These are phyloP conservation scores for Meloidogyne hapla DNA, from an alignment of 1,140 invertebrate species.

Conservation along the genomic window DNA sequence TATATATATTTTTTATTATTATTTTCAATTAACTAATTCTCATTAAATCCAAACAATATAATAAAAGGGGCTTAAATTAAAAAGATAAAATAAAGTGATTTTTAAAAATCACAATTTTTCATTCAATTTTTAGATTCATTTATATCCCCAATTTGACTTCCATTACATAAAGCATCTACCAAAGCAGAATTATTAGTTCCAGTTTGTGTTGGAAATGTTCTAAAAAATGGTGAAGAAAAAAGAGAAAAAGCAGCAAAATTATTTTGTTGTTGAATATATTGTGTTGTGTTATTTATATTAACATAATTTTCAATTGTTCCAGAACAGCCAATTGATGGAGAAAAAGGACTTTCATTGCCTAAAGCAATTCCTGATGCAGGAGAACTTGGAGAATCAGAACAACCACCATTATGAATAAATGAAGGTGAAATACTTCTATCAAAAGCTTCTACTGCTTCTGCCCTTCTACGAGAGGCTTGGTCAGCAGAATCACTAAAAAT, in stretches of 20 bases:
- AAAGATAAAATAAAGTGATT: no score
- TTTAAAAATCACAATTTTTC: background rate
- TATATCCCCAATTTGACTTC: background rate
- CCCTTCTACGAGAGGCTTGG: constrained; percentile 1
- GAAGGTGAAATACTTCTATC: background rate
- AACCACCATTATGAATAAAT: background rate
- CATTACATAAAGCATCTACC: background rate
- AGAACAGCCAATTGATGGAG: background rate
- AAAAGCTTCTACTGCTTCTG: background rate
- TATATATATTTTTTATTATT: no score
- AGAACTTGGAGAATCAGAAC: constrained; percentile 1
- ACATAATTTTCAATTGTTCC: no score
- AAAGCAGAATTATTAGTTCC: background rate
- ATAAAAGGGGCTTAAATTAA: no score
- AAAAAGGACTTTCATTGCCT: background rate
- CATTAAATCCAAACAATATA: no score
- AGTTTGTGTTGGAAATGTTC: background rate
- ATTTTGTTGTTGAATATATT: background rate
- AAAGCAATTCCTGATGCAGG: background rate
- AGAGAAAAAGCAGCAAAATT: constrained; percentile 1
- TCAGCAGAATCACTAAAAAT: constrained; percentile 22
- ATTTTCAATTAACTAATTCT: no score
- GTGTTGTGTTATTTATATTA: no score
- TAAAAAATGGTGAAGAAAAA: background rate
- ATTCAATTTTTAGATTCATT: background rate